Evolutionary conservation across 1,140 invertebrate genomes (phyloP), one percentile per base, ranked within the genome.

Genomic region (Coelopa frigida): DNA sequence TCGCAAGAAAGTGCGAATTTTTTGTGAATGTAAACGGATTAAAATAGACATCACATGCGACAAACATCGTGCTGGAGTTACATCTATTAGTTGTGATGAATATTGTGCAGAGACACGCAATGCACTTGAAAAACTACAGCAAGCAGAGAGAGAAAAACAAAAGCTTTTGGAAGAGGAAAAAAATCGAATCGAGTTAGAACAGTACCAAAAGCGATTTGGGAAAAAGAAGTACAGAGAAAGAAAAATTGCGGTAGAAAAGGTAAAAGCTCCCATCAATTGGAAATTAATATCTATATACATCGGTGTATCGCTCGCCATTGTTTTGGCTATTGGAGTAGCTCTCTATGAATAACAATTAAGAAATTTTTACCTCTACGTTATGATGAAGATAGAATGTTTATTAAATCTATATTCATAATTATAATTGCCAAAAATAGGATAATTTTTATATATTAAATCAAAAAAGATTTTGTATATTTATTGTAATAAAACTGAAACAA

Each of bases 1-100:
- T 62, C 79, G 77, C 27, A 88, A 88, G 51, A 90, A 86, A 62
- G 79, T 91, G 0, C 84, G 84, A 61, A 59, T 91, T 0, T 75
- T 76, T 33, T 95, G 92, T 57, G 70, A 74, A 35, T 96, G 92
- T 57, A 69, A 62, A 39, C 54, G 55, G 52, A 81, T 83, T 46
- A 78, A 87, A 47, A 73, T 85, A 4, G 87, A 92, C 44, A 74
- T 84, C 43, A 68, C 78, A 0, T 95, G 92, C 59, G 78, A 78
- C 35, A 56, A 72, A 31, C 73, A 84, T 11, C 72, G 75, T 6
- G 68, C 65, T 18, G 72, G 75, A 10, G 61, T 75, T 52, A 71
- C 72, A 0, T 54, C 54, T 3, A 61, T 86, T 5, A 49, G 64
- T 2, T 87, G 85, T 56, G 81, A 87, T 56, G 72, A 74, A 3